Evolutionary conservation across 2,113 vertebrate species (phyloP).

Genomic region (Patagioenas fasciata): DNA sequence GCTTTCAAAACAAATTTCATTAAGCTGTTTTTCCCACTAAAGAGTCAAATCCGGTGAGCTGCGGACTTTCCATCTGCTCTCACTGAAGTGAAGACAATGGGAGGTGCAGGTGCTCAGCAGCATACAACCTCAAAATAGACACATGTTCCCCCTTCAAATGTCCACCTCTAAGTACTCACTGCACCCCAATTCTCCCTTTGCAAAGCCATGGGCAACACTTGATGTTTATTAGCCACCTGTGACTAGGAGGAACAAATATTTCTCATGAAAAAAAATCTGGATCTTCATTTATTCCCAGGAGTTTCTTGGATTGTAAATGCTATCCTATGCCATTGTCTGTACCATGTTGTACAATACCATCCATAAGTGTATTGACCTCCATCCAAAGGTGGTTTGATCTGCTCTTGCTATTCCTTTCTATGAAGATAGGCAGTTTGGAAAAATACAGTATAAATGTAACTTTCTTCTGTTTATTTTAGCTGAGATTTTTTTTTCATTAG

Average conservation of each 20-base stretch:
- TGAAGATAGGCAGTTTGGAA: background rate
- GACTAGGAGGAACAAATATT: background rate
- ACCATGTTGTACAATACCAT: background rate
- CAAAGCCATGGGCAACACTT: background rate
- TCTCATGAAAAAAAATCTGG: background rate
- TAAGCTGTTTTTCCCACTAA: background rate
- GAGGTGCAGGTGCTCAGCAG: background rate
- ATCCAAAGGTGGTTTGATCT: background rate
- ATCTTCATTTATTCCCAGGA: background rate
- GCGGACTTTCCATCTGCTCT: background rate
- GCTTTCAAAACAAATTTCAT: background rate
- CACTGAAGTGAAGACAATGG: background rate
- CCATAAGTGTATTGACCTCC: background rate
- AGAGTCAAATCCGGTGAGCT: background rate
- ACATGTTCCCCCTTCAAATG: accelerated
- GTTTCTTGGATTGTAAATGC: background rate
- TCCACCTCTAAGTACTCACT: background rate
- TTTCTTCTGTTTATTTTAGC: background rate
- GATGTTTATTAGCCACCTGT: background rate
- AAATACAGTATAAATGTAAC: background rate
- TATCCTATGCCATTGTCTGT: background rate
- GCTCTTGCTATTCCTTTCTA: background rate
- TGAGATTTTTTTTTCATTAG: background rate
- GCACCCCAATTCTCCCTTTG: background rate
- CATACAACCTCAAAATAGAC: background rate